Evolutionary conservation across 2,888 invertebrate species (phyloP).

Genomic region (Malthinus seriepunctatus): DNA sequence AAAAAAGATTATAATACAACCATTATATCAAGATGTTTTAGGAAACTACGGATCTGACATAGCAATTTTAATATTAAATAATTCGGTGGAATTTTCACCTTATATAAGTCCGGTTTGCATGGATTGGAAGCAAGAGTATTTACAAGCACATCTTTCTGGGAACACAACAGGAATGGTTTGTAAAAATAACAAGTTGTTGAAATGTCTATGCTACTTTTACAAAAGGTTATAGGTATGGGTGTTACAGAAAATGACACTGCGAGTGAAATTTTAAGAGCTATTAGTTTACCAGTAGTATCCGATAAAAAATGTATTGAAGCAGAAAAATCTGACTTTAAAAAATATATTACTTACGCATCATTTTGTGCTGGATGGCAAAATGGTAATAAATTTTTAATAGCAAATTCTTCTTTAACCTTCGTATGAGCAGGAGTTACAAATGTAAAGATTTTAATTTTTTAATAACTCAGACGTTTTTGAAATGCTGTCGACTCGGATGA

Average conservation of each 20-base stretch:
- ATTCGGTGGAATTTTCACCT: constrained; percentile 50
- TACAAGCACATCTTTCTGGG: constrained; percentile 34
- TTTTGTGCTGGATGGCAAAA: constrained; percentile 67
- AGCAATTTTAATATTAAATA: constrained; percentile 56
- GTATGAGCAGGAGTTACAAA: too few relatives aligned
- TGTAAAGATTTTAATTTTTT: background rate
- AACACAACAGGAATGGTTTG: constrained; percentile 39
- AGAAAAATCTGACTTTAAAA: constrained; percentile 57
- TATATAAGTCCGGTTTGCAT: constrained; percentile 60
- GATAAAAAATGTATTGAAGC: constrained; percentile 57
- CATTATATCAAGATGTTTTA: constrained; percentile 55
- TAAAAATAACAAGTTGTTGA: constrained; percentile 3
- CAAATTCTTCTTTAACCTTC: background rate
- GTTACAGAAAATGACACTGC: constrained; percentile 61
- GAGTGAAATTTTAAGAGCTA: constrained; percentile 56
- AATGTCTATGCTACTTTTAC: background rate
- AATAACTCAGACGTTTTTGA: too few relatives aligned
- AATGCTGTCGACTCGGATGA: too few relatives aligned
- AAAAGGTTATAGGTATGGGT: constrained; percentile 63
- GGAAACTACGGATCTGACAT: constrained; percentile 63
- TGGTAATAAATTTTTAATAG: constrained; percentile 36
- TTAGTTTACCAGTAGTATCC: constrained; percentile 58
- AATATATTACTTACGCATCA: constrained; percentile 62
- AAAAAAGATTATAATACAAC: constrained; percentile 52
- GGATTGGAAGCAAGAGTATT: constrained; percentile 48